A percentile compares a stretch with the other conserved stretches of the same genome.
These are phyloP conservation scores for Dynastes hyllus DNA, from an alignment of 2,888 invertebrate genomes.

Conservation along the genomic window DNA sequence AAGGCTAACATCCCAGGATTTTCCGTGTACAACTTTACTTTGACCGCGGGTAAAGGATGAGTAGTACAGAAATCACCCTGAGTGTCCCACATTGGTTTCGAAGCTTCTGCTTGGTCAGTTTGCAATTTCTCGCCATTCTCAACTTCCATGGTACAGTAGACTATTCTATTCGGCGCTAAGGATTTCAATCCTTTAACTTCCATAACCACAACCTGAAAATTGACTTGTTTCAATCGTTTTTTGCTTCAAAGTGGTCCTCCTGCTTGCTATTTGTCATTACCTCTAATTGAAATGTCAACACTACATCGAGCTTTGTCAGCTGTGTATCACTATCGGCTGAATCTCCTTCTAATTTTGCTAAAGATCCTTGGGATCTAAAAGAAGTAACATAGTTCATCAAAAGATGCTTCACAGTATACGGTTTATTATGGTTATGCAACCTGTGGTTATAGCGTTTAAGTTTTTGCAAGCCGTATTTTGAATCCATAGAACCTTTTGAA, in stretches of 20 bases:
- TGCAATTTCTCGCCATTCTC: conserved; percentile 99
- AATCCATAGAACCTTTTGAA: conserved; percentile 97
- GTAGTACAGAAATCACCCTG: conserved; percentile 99
- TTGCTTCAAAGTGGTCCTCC: conserved; percentile 36
- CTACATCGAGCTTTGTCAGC: conserved; percentile 98
- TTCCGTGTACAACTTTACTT: conserved; percentile 98
- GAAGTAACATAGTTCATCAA: conserved; percentile 73
- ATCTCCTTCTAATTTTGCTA: conserved; percentile 94
- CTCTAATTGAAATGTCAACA: conserved; percentile 96
- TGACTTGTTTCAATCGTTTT: conserved; percentile 25
- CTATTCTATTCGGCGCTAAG: conserved; percentile 96
- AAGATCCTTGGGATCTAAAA: conserved; percentile 90
- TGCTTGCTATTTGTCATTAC: conserved; percentile 73
- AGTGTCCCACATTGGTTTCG: conserved; percentile 99
- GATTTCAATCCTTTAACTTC: conserved; percentile 99
- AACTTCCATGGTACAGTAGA: conserved; percentile 99
- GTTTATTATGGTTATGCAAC: conserved; percentile 78
- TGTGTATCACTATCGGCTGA: conserved; percentile 96
- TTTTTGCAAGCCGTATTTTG: conserved; percentile 97
- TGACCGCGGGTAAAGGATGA: conserved; percentile 96
- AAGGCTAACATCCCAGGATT: conserved; percentile 98
- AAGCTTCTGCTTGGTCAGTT: conserved; percentile 99
- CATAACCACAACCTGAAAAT: conserved; percentile 94
- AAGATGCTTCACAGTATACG: conserved; percentile 72
- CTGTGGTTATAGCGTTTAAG: conserved; percentile 98